Conservation (phyloP, 2,113 vertebrate species). For the Coptodon rendalli region DNA sequence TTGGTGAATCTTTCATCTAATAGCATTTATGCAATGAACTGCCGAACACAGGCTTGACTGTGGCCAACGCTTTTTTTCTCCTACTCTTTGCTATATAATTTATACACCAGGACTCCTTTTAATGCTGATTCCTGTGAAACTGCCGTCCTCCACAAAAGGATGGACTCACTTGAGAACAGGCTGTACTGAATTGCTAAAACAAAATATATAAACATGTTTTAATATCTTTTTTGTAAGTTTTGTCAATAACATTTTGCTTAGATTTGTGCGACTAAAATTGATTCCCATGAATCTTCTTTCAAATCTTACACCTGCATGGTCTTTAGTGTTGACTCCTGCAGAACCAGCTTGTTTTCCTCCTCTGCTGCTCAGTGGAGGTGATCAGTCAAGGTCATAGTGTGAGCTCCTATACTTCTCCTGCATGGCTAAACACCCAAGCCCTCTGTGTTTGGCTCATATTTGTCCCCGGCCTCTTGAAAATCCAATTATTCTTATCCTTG, state of each 20-base stretch:
- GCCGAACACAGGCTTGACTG: background rate
- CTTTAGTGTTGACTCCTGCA: conserved; percentile 47
- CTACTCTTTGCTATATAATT: background rate
- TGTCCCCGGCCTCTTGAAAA: conserved; percentile 4
- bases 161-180: background rate
- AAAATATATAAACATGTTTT: background rate
- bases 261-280: background rate
- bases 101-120: background rate
- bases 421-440: conserved; percentile 32
- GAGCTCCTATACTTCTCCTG: conserved; percentile 8
- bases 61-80: background rate
- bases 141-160: background rate
- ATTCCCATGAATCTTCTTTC: background rate
- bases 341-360: background rate
- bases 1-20: background rate
- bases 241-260: background rate
- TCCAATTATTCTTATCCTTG: conserved; percentile 36
- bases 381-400: conserved; percentile 49
- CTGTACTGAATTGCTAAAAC: background rate
- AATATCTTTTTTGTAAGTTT: background rate
- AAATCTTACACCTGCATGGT: background rate
- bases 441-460: conserved; percentile 11
- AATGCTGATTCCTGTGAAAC: conserved; percentile 15
- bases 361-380: conserved; percentile 13
- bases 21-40: background rate